Percentiles rank a stretch among this genome's conserved stretches.
These are phyloP conservation scores for Choreutis nemorana DNA, from an alignment of 2,888 invertebrate species.

Conservation along the genomic window DNA sequence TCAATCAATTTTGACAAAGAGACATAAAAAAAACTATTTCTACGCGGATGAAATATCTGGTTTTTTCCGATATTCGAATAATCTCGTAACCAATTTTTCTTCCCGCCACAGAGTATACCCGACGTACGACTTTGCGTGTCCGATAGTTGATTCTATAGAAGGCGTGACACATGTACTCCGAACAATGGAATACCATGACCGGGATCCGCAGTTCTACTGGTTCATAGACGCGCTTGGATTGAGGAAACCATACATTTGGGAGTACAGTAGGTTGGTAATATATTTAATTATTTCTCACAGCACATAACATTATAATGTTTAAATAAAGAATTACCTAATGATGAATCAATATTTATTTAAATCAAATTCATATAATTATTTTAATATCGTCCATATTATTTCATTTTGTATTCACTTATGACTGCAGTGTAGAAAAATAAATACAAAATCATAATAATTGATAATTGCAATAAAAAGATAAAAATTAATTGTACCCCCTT, in stretches of 20 bases:
- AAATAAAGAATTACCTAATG: background rate
- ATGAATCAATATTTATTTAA: constrained; percentile 5
- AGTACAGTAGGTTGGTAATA: constrained; percentile 73
- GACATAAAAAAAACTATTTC: no score
- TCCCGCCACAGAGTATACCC: constrained; percentile 99
- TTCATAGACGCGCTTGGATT: constrained; percentile 87
- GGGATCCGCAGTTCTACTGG: constrained; percentile 99
- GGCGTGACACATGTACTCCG: constrained; percentile 96
- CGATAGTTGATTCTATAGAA: constrained; percentile 97
- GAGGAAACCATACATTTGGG: constrained; percentile 94
- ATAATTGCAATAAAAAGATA: background rate
- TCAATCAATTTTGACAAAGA: no score
- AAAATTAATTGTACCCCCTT: background rate
- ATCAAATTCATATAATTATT: constrained; percentile 1
- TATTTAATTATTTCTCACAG: background rate
- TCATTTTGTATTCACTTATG: no score
- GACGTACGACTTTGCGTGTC: constrained; percentile 99
- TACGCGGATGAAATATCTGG: no score
- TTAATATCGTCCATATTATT: background rate
- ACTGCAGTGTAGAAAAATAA: no score
- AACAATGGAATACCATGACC: constrained; percentile 98
- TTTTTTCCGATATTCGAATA: no score
- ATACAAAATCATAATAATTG: background rate
- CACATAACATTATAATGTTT: background rate
- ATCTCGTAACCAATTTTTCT: no score